Percentiles rank a stretch among this genome's conserved stretches.
Evolutionary conservation across 2,888 invertebrate species (phyloP).

Genomic region (Dryomyza anilis): DNA sequence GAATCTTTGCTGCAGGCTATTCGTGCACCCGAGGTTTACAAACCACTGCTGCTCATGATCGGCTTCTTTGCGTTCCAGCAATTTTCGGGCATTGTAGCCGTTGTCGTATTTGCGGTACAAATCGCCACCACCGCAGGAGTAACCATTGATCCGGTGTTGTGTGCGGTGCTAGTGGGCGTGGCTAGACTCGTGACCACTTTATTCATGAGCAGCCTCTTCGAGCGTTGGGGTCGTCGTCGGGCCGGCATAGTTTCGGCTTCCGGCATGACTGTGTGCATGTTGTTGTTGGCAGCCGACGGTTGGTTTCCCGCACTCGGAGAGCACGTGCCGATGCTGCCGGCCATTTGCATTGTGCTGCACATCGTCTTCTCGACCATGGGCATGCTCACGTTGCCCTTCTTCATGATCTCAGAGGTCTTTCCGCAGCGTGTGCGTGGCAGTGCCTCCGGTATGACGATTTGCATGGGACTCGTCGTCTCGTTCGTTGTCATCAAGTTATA

Average conservation of each 20-base stretch:
- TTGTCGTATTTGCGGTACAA: constrained; percentile 74
- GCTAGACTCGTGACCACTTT: constrained; percentile 69
- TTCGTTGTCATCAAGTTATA: constrained; percentile 73
- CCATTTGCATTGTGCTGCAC: constrained; percentile 52
- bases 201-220: constrained; percentile 68
- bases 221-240: constrained; percentile 68
- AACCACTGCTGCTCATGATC: constrained; percentile 63
- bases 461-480: constrained; percentile 68
- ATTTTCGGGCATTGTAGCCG: constrained; percentile 73
- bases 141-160: constrained; percentile 69
- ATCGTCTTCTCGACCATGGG: constrained; percentile 65
- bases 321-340: constrained; percentile 48
- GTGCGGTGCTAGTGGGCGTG: constrained; percentile 71
- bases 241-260: constrained; percentile 70
- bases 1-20: constrained; percentile 49
- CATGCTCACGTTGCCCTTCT: constrained; percentile 71
- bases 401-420: constrained; percentile 77
- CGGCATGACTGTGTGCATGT: constrained; percentile 68
- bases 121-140: constrained; percentile 69
- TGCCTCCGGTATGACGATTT: constrained; percentile 71
- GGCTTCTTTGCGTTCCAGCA: constrained; percentile 72
- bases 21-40: constrained; percentile 57
- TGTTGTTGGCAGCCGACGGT: constrained; percentile 64
- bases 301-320: constrained; percentile 56
- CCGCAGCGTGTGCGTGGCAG: constrained; percentile 68